Base-by-base conservation (phyloP, 1,140 invertebrate species). In the Phenacoccus solenopsis region DNA sequence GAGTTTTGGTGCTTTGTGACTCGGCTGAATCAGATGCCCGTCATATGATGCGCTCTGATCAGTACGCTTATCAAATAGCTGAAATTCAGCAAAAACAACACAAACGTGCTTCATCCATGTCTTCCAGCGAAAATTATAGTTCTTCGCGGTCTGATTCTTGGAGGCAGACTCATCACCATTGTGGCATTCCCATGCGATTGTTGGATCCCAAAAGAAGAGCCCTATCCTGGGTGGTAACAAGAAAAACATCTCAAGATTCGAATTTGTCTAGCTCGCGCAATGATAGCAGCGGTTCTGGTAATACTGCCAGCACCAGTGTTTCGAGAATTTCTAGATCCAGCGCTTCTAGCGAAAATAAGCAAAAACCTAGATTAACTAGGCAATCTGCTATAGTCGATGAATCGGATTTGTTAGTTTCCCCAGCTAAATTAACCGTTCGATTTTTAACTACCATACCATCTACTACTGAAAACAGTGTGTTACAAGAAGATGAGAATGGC, bases 161-260 rank as follows among this genome's bases (percentile, higher is more conserved):
- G 90, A 81, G 88, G 16, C 83, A 87, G 73, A 85, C 84, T 72
- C 28, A 32, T 49, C 87, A 87, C 70, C 71, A 71, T 7, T 59
- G 57, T 7, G 88, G 87, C 75, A 86, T 91, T 70, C 90, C 90
- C 0, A 78, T 91, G 56, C 82, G 87, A 71, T 75, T 89, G 27
- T 77, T 90, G 13, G 88, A 91, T 74, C 87, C 89, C 0, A 88
- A 90, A 74, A 80, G 90, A 25, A 81, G 90, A 69, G 85, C 90
- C 2, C 89, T 90, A 0, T 91, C 90, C 0, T 94, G 91, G 91
- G 80, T 92, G 22, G 89, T 94, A 3, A 91, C 90, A 0, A 80
- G 91, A 21, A 94, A 94, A 79, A 90, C 91, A 0, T 93, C 90
- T 0, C 91, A 94, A 77, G 91, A 94, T 76, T 94, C 91, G 0